phyloP scores from a whole-genome alignment of 2,113 vertebrate genomes.

The Limnothrissa miodon region DNA sequence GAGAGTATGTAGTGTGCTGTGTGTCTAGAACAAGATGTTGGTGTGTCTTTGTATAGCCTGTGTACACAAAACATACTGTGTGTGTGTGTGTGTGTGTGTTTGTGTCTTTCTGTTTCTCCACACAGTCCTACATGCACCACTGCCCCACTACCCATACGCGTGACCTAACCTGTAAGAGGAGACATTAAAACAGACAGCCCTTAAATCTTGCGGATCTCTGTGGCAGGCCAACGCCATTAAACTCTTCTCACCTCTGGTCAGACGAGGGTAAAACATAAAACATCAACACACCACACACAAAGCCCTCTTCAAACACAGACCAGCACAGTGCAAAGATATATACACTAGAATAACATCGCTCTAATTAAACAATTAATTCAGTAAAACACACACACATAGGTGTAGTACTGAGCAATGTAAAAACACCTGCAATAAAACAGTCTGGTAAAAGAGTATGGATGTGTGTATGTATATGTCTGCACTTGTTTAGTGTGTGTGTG shows the following conservation, averaged over 20 bases:
- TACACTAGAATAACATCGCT: neutral
- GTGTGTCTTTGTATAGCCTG: neutral
- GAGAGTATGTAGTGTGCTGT: neutral
- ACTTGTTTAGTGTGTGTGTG: neutral
- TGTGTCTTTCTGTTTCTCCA: neutral
- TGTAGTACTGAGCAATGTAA: too few relatives aligned
- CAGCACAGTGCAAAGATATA: neutral
- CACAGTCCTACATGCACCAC: neutral
- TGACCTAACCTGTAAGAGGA: neutral
- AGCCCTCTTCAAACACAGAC: neutral
- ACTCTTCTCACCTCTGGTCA: neutral
- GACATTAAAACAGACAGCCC: neutral
- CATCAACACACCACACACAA: neutral
- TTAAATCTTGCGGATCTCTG: neutral
- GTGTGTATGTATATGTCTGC: neutral
- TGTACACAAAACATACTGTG: neutral
- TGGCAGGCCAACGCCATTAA: neutral
- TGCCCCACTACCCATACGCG: neutral
- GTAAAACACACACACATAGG: neutral
- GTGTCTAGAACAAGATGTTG: neutral
- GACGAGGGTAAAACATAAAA: neutral
- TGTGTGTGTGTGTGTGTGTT: conserved; percentile 11
- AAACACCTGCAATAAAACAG: neutral
- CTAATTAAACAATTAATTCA: neutral
- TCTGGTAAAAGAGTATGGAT: too few relatives aligned